phyloP scores from a whole-genome alignment of 2,888 invertebrate genomes.

The Pediacus dermestoides region DNA sequence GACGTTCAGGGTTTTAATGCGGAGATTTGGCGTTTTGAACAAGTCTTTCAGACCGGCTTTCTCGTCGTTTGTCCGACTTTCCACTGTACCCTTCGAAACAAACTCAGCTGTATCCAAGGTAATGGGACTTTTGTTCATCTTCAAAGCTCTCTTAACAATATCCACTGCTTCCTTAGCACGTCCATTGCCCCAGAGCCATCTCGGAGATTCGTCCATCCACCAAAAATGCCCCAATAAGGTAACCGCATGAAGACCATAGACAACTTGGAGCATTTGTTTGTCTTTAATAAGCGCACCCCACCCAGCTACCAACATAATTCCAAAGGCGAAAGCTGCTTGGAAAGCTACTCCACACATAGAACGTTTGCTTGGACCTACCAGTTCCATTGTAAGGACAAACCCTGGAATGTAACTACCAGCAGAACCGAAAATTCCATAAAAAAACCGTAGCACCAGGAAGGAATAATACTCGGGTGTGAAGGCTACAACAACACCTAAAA shows the following conservation, averaged over 20 bases:
- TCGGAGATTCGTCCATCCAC: slow-evolving; percentile 85
- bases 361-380: slow-evolving; percentile 75
- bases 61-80: slow-evolving; percentile 43
- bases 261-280: slow-evolving; percentile 68
- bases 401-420: slow-evolving; percentile 65
- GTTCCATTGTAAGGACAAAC: slow-evolving; percentile 74
- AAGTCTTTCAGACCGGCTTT: slow-evolving; percentile 65
- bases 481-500: slow-evolving; percentile 64
- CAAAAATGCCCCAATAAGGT: slow-evolving; percentile 77
- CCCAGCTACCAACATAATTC: slow-evolving; percentile 77
- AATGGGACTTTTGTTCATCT: slow-evolving; percentile 63
- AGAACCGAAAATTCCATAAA: slow-evolving; percentile 67
- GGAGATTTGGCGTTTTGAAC: slow-evolving; percentile 75
- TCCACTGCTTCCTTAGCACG: slow-evolving; percentile 67
- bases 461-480: slow-evolving; percentile 74
- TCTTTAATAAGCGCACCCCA: slow-evolving; percentile 78
- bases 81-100: slow-evolving; percentile 59
- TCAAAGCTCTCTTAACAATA: slow-evolving; percentile 73
- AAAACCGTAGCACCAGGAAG: slow-evolving; percentile 61
- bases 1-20: slow-evolving; percentile 75
- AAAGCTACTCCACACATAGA: slow-evolving; percentile 78
- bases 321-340: slow-evolving; percentile 73
- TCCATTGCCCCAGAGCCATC: slow-evolving; percentile 86
- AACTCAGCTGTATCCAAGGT: slow-evolving; percentile 63
- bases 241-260: slow-evolving; percentile 73